These are phyloP conservation scores for Plebejus anna DNA, from an alignment of 2,888 invertebrate genomes.

Conservation along the genomic window DNA sequence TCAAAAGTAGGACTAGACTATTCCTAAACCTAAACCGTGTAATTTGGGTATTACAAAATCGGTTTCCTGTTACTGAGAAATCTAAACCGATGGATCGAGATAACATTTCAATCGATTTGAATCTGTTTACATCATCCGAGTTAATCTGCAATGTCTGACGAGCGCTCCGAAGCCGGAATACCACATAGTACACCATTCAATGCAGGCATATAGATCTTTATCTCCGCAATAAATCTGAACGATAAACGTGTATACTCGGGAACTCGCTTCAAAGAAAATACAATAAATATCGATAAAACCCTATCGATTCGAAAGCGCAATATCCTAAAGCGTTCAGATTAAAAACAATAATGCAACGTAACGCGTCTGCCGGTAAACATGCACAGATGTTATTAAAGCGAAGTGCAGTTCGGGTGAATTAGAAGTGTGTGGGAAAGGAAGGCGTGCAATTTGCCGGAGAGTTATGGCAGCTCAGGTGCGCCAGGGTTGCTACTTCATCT, in stretches of 20 bases:
- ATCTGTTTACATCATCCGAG: slow-evolving; percentile 34
- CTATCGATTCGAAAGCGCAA: slow-evolving; percentile 37
- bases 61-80: slow-evolving; percentile 24
- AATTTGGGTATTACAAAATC: slow-evolving; percentile 24
- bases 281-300: slow-evolving; percentile 51
- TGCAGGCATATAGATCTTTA: slow-evolving; percentile 65
- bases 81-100: slow-evolving; percentile 21
- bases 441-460: slow-evolving; percentile 68
- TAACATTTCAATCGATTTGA: slow-evolving; percentile 30
- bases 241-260: slow-evolving; percentile 54
- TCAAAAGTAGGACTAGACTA: background rate
- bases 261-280: slow-evolving; percentile 49
- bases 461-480: slow-evolving; percentile 63
- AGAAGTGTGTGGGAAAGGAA: slow-evolving; percentile 74
- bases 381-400: slow-evolving; percentile 54
- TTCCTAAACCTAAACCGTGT: background rate
- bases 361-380: slow-evolving; percentile 35
- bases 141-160: slow-evolving; percentile 37
- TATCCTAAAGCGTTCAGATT: background rate
- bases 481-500: slow-evolving; percentile 51
- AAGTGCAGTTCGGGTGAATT: slow-evolving; percentile 60
- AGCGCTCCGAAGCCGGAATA: slow-evolving; percentile 47
- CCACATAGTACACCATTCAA: slow-evolving; percentile 57
- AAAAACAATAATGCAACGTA: slow-evolving; percentile 37
- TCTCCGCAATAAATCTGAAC: slow-evolving; percentile 73